Base-by-base conservation (phyloP, 2,888 invertebrate genomes). In the Lasioglossum calceatum region DNA sequence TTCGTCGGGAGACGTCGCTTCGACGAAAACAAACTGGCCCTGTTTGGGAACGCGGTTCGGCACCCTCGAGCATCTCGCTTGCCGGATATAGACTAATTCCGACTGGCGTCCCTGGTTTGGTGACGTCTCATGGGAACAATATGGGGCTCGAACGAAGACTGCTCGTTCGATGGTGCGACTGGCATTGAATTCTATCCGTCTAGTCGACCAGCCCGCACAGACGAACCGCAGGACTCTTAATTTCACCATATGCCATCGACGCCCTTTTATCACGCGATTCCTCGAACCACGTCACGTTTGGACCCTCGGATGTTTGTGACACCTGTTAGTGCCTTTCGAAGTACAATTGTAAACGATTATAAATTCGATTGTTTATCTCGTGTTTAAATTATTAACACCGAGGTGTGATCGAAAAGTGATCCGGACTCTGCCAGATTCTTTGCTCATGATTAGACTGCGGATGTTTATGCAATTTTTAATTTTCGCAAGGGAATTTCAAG, bases 51-150 rank as follows among this genome's bases (percentile, higher is more conserved):
- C 47, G 73, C 50, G n/a, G 42, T 5, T 27, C 12, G 61, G n/a
- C 77, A 78, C 74, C 73, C 81, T 77, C 75, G 67, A 32, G 72
- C 64, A 61, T 82, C 81, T 81, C 75, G 87, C 82, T 89, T 91
- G 83, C 92, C 92, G 91, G 93, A 93, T 93, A 92, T 93, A 94
- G 94, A 94, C 93, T 94, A 94, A 94, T 94, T 94, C 94, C 91
- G 87, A 91, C n/a, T 91, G 87, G 90, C 91, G 91, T 93, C 91
- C 91, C 91, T 82, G 88, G 88, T 71, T 90, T 81, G 89, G 88
- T 71, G 90, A 91, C 90, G 86, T 93, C 95, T 90, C 94, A 32
- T 27, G 94, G 92, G 95, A 92, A 92, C 92, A 92, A 94, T 94
- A 92, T 92, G 91, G 88, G 89, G 83, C 85, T 86, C 84, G 90